Base-by-base conservation (phyloP, 2,888 invertebrate species). In the Drosophila bunnanda region DNA sequence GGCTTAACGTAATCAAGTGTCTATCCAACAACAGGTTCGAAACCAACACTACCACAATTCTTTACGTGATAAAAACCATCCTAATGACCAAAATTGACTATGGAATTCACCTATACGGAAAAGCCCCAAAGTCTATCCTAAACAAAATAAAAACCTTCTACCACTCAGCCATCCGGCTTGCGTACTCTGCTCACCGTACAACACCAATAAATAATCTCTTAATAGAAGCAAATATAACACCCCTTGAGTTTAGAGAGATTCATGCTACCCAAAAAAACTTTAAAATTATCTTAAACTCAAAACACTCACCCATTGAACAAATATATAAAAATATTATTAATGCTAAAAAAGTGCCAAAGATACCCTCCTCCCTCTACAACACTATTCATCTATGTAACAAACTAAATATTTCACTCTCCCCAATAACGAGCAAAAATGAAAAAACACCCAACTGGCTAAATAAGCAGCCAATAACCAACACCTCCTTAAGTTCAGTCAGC, bases 71-170 rank as follows among this genome's bases (percentile, higher is more conserved):
- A 28, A 38, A 39, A 39, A n/a, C 17, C 7, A 28, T 39, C 6
- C 15, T 34, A 25, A 43, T 56, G 30, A 20, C 55, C 13, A 56
- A 34, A 36, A 36, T 58, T 8, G 34, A 58, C 15, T 58, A 17
- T 28, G 57, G 57, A 32, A 28, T 36, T 46, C 25, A 36, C 17
- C 13, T 58, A 20, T 30, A 58, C 5, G 46, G 36, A 34, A 39
- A 20, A 22, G 22, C 15, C 7, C 13, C 13, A 15, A 44, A 44
- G 15, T 44, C 44, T 8, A 13, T 3, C 15, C 44, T 22, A 22
- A 44, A 43, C 20, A 22, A 43, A 13, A 43, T 22, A 13, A 22
- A 43, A 22, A 43, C 13, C 15, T 7, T 43, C 3, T 22, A n/a
- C 44, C 44, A 25, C 22, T 15, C 25, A 25, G 44, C 44, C 22